Base-by-base conservation (phyloP, 1,140 invertebrate species). In the Pinna nobilis region DNA sequence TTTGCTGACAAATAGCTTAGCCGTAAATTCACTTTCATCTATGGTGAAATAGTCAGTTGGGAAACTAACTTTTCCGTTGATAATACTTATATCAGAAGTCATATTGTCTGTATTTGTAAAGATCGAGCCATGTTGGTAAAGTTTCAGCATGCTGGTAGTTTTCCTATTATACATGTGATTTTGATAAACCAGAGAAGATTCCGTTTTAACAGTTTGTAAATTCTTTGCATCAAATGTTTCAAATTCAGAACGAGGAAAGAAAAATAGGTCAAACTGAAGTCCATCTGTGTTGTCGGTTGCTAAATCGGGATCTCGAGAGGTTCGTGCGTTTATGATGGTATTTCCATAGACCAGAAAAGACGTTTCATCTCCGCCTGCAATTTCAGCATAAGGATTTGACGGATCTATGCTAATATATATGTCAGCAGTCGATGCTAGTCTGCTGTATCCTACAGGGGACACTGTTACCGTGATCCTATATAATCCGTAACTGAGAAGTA, bases 231-330 rank as follows among this genome's bases (percentile, higher is more conserved):
- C 55, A 5, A 65, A 59, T 28, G 67, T 37, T 20, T 68, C 60
- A n/a, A 77, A 70, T 2, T 60, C 61, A 28, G 53, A 28, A n/a
- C 81, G 78, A 39, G 77, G 74, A 67, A 79, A 67, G 61, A 81
- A 85, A 37, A 87, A 76, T 11, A 87, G 51, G 61, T 86, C 72
- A 30, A 78, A 85, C 9, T 76, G 49, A 13, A 86, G 33, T 23
- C 76, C 82, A 30, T 79, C 64, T 39, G 76, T 72, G n/a, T 35
- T 47, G 47, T 84, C 74, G 13, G 66, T 70, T 4, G 70, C 30
- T 9, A 86, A 76, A 69, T 88, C 87, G 1, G 87, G 87, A 69
- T 88, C 87, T 39, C 77, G 64, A 1, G 85, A 86, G 23, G 61
- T 70, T 9, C 67, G 69, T 41, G 88, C 77, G 61, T 88, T 79